Evolutionary conservation across 2,888 invertebrate genomes (phyloP).

Genomic region (Malthinus seriepunctatus): DNA sequence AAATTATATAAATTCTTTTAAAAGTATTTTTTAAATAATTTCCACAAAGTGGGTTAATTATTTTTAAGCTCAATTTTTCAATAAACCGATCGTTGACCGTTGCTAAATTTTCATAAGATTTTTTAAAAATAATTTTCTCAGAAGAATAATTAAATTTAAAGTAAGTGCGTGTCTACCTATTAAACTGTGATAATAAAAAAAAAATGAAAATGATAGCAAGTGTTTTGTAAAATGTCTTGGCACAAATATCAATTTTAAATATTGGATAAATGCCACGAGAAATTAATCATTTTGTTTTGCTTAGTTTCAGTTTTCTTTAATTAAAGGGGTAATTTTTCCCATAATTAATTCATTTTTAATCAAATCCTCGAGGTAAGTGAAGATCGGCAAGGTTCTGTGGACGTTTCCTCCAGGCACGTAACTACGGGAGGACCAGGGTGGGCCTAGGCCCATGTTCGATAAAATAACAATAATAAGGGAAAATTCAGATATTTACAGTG

Average conservation of each 20-base stretch:
- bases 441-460: too few relatives aligned
- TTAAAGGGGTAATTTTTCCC: too few relatives aligned
- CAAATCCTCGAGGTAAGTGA: too few relatives aligned
- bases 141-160: background rate
- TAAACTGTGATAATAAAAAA: background rate
- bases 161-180: background rate
- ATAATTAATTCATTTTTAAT: too few relatives aligned
- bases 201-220: slow-evolving; percentile 2
- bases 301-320: background rate
- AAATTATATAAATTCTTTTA: too few relatives aligned
- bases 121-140: background rate
- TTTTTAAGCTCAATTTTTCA: background rate
- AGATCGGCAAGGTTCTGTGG: too few relatives aligned
- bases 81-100: background rate
- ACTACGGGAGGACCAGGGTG: too few relatives aligned
- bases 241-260: background rate
- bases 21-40: too few relatives aligned
- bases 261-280: slow-evolving; percentile 1
- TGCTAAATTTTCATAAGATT: too few relatives aligned
- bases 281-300: slow-evolving; percentile 1
- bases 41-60: background rate
- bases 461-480: too few relatives aligned
- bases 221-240: slow-evolving; percentile 5
- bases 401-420: too few relatives aligned
- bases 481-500: too few relatives aligned